Base-by-base conservation (phyloP, 2,797 vertebrate genomes). In the Sternotherus odoratus region DNA sequence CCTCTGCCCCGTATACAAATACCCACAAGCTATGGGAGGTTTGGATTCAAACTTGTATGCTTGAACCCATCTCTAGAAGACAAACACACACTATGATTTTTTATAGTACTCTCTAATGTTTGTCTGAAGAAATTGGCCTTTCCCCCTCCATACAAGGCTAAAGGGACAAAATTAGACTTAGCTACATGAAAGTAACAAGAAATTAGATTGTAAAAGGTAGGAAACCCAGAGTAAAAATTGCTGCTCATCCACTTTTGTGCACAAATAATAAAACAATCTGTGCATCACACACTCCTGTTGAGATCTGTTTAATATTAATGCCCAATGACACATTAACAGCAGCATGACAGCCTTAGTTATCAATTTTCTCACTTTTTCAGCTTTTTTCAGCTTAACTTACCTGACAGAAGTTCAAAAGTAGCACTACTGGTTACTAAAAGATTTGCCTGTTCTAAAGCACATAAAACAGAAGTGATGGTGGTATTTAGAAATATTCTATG, bases 381-480 rank as follows among this genome's bases (percentile, higher is more conserved):
- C 12, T 79, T 93, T 79, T 93, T 43, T 43, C 43, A 43, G 43
- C 43, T 43, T 43, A 92, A 88, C 87, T 95, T 94, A 77, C 77
- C 83, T 53, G 86, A 94, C 94, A 95, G 81, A 66, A 95, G 96
- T 92, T 93, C 90, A 93, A 85, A 85, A 91, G 81, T 78, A 89
- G 82, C 88, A 93, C 91, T 93, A 96, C 96, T 83, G 93, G 96
- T 86, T 95, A 82, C 89, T 95, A 94, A 96, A 94, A 95, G 95
- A 93, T 96, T 83, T 89, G 93, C 89, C 95, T 96, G 95, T 94
- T 95, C 88, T 86, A 49, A 93, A 88, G 87, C 95, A 96, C 82
- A 94, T 94, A 93, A 77, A 87, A 87, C 54, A 96, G 91, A 95
- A 92, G 93, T 81, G 85, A 77, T 46, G 79, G 39, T 82, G 81